Evolutionary conservation across 53 echinoderm and acorn worm species (phyloP).

Genomic region (Holothuria leucospilota): DNA sequence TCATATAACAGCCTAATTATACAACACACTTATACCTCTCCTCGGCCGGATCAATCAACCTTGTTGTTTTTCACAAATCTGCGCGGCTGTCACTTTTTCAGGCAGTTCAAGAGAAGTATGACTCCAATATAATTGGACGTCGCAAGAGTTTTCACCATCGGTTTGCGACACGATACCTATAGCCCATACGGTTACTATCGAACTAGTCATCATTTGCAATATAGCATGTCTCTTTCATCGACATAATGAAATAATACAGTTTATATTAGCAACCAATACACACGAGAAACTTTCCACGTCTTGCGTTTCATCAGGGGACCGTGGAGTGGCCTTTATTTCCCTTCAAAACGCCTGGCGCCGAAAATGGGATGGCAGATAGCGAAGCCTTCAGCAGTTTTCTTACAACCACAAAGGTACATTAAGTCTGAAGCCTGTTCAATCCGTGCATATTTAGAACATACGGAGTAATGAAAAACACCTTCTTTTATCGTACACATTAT

Average conservation of each 20-base stretch:
- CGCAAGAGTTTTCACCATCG: too few relatives aligned
- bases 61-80: too few relatives aligned
- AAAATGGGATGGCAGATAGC: neutral
- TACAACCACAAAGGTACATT: constrained; percentile 15
- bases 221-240: neutral
- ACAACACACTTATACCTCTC: too few relatives aligned
- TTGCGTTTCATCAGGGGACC: constrained; percentile 15
- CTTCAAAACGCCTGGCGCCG: constrained; percentile 7
- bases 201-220: too few relatives aligned
- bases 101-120: too few relatives aligned
- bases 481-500: too few relatives aligned
- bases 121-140: too few relatives aligned
- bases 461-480: neutral
- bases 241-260: constrained; percentile 22
- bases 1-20: too few relatives aligned
- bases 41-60: too few relatives aligned
- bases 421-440: neutral
- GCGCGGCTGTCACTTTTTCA: too few relatives aligned
- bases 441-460: constrained; percentile 2
- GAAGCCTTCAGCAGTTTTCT: constrained; percentile 12
- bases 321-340: neutral
- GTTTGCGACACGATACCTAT: too few relatives aligned
- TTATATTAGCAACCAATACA: constrained; percentile 17
- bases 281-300: neutral
- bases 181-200: too few relatives aligned